These are phyloP conservation scores for Terrapene triunguis DNA, from an alignment of 2,113 vertebrate species.

Conservation along the genomic window DNA sequence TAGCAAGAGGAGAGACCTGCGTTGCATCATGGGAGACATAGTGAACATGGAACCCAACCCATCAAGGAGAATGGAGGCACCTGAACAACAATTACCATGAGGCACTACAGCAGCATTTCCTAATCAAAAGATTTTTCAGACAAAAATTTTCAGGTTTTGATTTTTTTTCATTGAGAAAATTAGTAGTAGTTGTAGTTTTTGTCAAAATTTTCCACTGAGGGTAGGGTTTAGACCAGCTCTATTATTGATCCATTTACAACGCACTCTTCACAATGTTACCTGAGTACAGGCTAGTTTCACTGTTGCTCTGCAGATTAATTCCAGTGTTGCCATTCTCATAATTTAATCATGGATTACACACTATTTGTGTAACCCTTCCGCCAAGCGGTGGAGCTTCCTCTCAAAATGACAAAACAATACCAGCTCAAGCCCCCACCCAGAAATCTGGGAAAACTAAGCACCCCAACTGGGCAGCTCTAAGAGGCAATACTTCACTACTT, in stretches of 20 bases:
- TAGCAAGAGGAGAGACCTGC: background rate
- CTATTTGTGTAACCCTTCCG: background rate
- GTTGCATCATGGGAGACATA: background rate
- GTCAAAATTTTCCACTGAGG: background rate
- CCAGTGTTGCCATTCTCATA: background rate
- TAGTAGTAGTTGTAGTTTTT: background rate
- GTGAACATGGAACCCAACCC: background rate
- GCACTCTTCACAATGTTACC: background rate
- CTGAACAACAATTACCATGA: background rate
- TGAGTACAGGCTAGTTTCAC: background rate
- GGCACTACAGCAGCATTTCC: background rate
- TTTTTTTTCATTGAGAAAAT: conserved; percentile 20
- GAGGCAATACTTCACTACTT: background rate
- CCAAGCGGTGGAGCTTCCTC: background rate
- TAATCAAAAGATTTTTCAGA: background rate
- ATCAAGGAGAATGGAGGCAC: background rate
- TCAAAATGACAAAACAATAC: background rate
- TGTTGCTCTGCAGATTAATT: background rate
- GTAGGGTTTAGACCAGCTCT: background rate
- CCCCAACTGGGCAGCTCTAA: background rate
- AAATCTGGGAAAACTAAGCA: background rate
- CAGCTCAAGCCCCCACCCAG: background rate
- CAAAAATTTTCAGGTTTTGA: background rate
- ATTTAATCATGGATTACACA: background rate
- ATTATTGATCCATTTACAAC: background rate